A percentile compares a stretch with the other conserved stretches of the same genome.
Conservation (phyloP, 2,888 invertebrate genomes). For the Mesorhabditis belari region DNA sequence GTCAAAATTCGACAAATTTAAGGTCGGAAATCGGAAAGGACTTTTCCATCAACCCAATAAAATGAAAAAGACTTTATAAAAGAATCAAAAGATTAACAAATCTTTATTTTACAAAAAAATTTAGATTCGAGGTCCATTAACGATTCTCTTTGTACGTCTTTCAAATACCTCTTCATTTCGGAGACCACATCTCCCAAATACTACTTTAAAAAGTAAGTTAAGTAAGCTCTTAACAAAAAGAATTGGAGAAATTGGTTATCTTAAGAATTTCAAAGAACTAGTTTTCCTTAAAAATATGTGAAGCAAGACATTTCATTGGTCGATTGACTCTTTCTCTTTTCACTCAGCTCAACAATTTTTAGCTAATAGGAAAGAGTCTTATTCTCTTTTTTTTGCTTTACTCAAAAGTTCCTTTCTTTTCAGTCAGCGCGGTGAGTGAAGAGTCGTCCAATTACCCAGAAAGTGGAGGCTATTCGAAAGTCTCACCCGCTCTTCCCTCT, state of each 20-base stretch:
- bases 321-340: neutral
- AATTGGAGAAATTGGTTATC: too few species aligned
- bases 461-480: too few species aligned
- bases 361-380: too few species aligned
- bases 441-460: neutral
- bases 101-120: neutral
- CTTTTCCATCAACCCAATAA: too few species aligned
- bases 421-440: slow-evolving; percentile 2
- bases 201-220: slow-evolving; percentile 25
- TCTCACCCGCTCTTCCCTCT: neutral
- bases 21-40: too few species aligned
- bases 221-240: slow-evolving; percentile 11
- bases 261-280: too few species aligned
- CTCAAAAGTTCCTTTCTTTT: neutral
- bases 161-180: slow-evolving; percentile 30
- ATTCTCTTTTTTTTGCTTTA: too few species aligned
- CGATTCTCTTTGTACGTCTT: slow-evolving; percentile 35
- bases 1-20: too few species aligned
- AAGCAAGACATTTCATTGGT: too few species aligned
- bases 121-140: slow-evolving; percentile 33
- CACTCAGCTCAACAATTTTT: slow-evolving; percentile 1
- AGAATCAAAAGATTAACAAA: too few species aligned
- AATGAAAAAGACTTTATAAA: too few species aligned
- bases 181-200: slow-evolving; percentile 26
- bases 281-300: too few species aligned